Conservation (phyloP, 2,888 invertebrate species). For the Drosophila siamana region DNA sequence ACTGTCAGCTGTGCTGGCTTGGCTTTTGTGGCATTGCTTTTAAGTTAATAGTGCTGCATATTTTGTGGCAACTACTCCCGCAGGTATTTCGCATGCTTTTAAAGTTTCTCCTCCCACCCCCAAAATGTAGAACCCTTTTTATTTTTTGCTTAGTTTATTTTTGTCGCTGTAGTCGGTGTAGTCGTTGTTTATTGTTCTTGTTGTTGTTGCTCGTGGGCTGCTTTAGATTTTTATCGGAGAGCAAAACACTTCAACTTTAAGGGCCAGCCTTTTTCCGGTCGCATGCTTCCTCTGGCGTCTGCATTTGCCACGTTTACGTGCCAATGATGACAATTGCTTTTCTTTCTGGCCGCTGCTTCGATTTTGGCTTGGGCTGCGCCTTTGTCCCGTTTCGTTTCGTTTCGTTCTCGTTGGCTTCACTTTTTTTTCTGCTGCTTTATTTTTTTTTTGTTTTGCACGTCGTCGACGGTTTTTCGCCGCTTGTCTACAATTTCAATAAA, state of each 20-base stretch:
- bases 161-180: not conserved
- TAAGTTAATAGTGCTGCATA: conserved; percentile 72
- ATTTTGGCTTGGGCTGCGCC: conserved; percentile 55
- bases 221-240: conserved; percentile 77
- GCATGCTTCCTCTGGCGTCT: conserved; percentile 27
- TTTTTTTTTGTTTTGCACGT: conserved; percentile 77
- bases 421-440: too few relatives aligned
- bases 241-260: conserved; percentile 74
- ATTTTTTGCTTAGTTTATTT: conserved; percentile 4
- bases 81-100: conserved; percentile 60
- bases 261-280: conserved; percentile 71
- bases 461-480: conserved; percentile 80
- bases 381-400: conserved; percentile 31
- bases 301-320: conserved; percentile 70
- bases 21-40: conserved; percentile 76
- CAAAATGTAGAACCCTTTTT: conserved; percentile 18
- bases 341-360: conserved; percentile 72
- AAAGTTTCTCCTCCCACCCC: conserved; percentile 43
- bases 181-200: conserved; percentile 8
- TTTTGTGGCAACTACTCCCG: conserved; percentile 60
- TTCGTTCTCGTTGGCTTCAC: conserved; percentile 45
- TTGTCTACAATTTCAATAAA: conserved; percentile 85
- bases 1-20: conserved; percentile 48
- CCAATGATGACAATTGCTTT: conserved; percentile 83
- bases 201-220: conserved; percentile 34